Conservation (phyloP, 2,797 vertebrate genomes). For the Serranus cabrilla region DNA sequence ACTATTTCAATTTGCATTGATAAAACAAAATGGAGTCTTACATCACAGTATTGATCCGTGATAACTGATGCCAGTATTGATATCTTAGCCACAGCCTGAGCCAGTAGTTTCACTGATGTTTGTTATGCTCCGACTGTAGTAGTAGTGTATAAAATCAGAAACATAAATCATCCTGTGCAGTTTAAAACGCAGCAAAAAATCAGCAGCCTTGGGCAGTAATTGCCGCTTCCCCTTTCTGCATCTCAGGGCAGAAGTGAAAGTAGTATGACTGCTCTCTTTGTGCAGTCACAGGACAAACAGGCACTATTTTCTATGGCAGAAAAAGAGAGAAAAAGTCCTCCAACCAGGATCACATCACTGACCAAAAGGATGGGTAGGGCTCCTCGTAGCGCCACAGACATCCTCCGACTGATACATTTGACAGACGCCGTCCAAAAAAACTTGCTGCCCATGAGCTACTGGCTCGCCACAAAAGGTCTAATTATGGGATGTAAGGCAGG, state of each 20-base stretch:
- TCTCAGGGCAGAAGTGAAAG: constrained; percentile 85
- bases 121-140: not conserved
- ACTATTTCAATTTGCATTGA: not conserved
- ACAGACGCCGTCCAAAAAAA: constrained; percentile 48
- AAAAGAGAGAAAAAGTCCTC: constrained; percentile 29
- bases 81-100: not conserved
- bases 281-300: constrained; percentile 73
- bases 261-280: constrained; percentile 71
- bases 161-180: constrained; percentile 2
- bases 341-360: constrained; percentile 66
- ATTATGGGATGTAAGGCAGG: constrained; percentile 73
- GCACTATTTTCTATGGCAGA: constrained; percentile 48
- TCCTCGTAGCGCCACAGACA: constrained; percentile 38
- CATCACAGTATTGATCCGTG: constrained; percentile 20
- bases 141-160: not conserved
- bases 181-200: constrained; percentile 27
- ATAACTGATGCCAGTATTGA: constrained; percentile 2
- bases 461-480: constrained; percentile 71
- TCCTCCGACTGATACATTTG: constrained; percentile 50
- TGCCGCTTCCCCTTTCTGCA: constrained; percentile 75
- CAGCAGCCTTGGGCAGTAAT: constrained; percentile 31
- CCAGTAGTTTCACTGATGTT: constrained; percentile 5
- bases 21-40: constrained; percentile 7
- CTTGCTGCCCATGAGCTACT: constrained; percentile 65
- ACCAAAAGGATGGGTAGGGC: constrained; percentile 69